Conservation (phyloP, 2,888 invertebrate genomes). For the Frankliniella intonsa region DNA sequence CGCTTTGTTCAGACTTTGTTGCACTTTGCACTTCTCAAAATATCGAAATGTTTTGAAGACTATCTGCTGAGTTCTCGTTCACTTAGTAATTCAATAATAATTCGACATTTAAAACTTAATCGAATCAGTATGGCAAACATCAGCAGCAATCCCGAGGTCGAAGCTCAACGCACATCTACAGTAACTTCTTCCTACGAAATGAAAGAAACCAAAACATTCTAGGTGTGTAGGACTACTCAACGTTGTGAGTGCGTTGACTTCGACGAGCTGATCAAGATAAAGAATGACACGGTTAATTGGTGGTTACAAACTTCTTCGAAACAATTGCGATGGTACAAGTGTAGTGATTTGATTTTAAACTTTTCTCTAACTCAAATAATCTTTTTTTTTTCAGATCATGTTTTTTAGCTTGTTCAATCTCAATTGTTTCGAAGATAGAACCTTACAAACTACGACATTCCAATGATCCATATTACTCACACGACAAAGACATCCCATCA, state of each 20-base stretch:
- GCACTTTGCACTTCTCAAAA: not conserved
- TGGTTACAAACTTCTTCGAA: no score
- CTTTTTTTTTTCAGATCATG: not conserved
- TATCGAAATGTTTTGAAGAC: not conserved
- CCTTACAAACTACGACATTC: not conserved
- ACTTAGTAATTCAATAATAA: not conserved
- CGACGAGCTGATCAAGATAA: no score
- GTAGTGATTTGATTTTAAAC: not conserved
- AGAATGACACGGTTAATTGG: no score
- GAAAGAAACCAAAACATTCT: not conserved
- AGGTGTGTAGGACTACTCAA: no score
- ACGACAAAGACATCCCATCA: no score
- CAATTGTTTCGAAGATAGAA: not conserved
- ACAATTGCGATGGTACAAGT: not conserved
- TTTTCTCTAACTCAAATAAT: not conserved
- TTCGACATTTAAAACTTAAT: no score
- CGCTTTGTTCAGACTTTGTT: not conserved
- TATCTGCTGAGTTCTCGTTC: slow-evolving; percentile 5
- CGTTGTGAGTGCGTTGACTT: no score
- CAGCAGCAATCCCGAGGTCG: no score
- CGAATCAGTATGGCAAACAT: no score
- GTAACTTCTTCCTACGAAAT: not conserved
- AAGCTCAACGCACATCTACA: no score
- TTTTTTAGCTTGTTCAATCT: not conserved
- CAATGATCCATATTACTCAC: not conserved